Percentiles rank a stretch among this genome's conserved stretches.
Evolutionary conservation across 2,797 vertebrate genomes (phyloP).

Genomic region (Bradypus variegatus): DNA sequence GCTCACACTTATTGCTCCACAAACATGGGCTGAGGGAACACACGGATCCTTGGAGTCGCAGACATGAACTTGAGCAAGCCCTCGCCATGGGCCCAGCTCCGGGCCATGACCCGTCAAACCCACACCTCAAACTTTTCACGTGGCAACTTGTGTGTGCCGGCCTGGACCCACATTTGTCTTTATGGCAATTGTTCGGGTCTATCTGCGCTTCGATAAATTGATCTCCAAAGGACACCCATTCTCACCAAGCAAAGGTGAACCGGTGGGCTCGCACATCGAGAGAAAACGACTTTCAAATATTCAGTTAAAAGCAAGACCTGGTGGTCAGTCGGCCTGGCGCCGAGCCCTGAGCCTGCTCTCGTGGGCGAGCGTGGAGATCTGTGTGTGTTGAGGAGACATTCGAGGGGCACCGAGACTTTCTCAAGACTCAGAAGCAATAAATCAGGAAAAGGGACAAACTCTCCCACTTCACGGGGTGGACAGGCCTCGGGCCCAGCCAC

Average conservation of each 20-base stretch:
- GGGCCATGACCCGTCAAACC: too few relatives aligned
- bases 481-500: too few relatives aligned
- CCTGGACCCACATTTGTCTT: not conserved
- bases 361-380: not conserved
- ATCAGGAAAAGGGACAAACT: not conserved
- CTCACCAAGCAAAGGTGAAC: not conserved
- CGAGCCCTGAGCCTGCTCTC: not conserved
- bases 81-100: too few relatives aligned
- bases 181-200: not conserved
- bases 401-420: not conserved
- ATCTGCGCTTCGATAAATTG: not conserved
- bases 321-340: not conserved
- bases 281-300: not conserved
- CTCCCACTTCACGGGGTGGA: rapidly evolving
- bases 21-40: too few relatives aligned
- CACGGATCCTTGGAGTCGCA: too few relatives aligned
- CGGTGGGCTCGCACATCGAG: not conserved
- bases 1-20: too few relatives aligned
- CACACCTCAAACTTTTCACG: too few relatives aligned
- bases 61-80: too few relatives aligned
- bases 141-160: too few relatives aligned
- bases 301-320: not conserved
- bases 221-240: not conserved
- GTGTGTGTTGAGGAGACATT: not conserved
- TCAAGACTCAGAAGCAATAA: not conserved